Percentiles rank a stretch among this genome's conserved stretches.
phyloP scores from a whole-genome alignment of 2,888 invertebrate genomes.

The Parnassius glacialis region DNA sequence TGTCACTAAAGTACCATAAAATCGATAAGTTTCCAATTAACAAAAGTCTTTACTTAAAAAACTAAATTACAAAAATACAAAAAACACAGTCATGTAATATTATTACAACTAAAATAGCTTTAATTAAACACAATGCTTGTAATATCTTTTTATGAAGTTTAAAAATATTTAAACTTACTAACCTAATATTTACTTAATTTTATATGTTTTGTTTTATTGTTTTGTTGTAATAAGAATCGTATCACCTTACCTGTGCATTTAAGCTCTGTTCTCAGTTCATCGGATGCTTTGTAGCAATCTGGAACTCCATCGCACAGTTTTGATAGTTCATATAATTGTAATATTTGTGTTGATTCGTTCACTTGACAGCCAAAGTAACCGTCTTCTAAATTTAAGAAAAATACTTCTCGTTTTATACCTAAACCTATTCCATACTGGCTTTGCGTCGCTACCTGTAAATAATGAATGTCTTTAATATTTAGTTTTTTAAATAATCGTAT shows the following conservation, averaged over 20 bases:
- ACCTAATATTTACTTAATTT: background rate
- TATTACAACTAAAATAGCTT: too few species aligned
- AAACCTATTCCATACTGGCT: conserved; percentile 89
- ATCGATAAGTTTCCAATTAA: too few species aligned
- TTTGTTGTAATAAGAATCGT: background rate
- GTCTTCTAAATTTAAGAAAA: conserved; percentile 98
- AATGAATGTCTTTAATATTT: background rate
- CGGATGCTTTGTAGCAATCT: conserved; percentile 95
- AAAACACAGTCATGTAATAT: too few species aligned
- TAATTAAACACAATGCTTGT: background rate
- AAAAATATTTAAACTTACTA: background rate
- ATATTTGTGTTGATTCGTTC: conserved; percentile 96
- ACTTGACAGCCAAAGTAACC: conserved; percentile 99
- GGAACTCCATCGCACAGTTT: conserved; percentile 95
- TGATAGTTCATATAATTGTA: conserved; percentile 96
- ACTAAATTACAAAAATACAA: too few species aligned
- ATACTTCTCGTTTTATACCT: conserved; percentile 94
- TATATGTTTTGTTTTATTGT: background rate
- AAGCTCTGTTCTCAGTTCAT: conserved; percentile 93
- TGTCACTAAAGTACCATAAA: too few species aligned
- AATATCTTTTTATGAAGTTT: background rate
- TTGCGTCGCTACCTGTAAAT: conserved; percentile 86
- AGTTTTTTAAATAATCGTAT: too few species aligned
- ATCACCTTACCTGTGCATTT: conserved; percentile 93
- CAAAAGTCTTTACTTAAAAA: too few species aligned